Evolutionary conservation across 2,888 invertebrate species (phyloP), one percentile per base, ranked within the genome.

Genomic region (Tachystola acroxantha): DNA sequence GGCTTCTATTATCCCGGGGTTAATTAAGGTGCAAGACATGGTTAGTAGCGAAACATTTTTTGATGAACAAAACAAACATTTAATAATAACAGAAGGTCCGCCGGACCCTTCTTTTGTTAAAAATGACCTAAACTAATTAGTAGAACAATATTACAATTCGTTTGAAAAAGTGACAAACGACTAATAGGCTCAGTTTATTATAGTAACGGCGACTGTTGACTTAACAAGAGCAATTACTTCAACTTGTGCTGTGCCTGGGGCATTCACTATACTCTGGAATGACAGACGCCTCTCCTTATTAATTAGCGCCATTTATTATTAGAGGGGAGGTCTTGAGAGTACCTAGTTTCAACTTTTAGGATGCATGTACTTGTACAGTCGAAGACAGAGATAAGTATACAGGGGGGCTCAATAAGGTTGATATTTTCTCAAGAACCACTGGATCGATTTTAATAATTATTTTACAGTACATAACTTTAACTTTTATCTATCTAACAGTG

Each of bases 241-340:
- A 53, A 64, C 66, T 66, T 57, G 61, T 60, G 66, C 64, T 47
- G 42, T 46, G 53, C 51, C 62, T 54, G 40, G 51, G 64, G 60
- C 58, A 61, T 55, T 55, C 68, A 70, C 11, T 71, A 75, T 81
- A 77, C 78, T 78, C 80, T 73, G 76, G 64, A 73, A 78, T 76
- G 79, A 76, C 81, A 84, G 78, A 76, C 67, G 75, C 70, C 76
- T 68, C 68, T 72, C 58, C 60, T 66, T 76, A 85, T 78, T 81
- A 81, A 84, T 84, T 80, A 72, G 70, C 47, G 57, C 57, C 73
- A 81, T 81, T 80, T 79, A 70, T 82, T 74, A 76, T 53, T 57
- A 42, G 57, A 66, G 67, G 69, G 63, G 63, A 58, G 30, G 25
- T n/a, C n/a, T n/a, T n/a, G n/a, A n/a, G n/a, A n/a, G n/a, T n/a